Percentiles rank a stretch among this genome's conserved stretches.
These are phyloP conservation scores for Halesus radiatus DNA, from an alignment of 1,140 invertebrate genomes.

Conservation along the genomic window DNA sequence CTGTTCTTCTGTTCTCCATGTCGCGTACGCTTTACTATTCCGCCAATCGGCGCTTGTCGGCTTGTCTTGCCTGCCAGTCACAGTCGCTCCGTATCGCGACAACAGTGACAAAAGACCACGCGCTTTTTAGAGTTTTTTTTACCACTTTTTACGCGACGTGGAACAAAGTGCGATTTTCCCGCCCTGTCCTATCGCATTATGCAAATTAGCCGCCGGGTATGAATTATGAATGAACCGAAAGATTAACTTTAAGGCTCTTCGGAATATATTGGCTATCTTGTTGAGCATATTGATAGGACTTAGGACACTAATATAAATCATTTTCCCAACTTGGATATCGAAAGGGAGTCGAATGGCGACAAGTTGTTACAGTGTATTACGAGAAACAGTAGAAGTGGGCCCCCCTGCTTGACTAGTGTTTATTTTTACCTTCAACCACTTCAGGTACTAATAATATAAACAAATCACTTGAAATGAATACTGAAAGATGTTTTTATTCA, in stretches of 20 bases:
- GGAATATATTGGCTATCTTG: slow-evolving; percentile 37
- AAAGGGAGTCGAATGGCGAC: neutral
- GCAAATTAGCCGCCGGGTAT: slow-evolving; percentile 25
- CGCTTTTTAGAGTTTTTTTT: neutral
- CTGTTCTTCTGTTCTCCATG: neutral
- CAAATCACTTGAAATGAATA: too few species aligned
- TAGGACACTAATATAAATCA: slow-evolving; percentile 37
- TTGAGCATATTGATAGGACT: slow-evolving; percentile 36
- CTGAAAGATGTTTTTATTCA: too few species aligned
- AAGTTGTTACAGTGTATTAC: too few species aligned
- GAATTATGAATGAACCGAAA: slow-evolving; percentile 38
- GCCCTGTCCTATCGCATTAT: slow-evolving; percentile 31
- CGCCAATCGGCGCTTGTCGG: neutral
- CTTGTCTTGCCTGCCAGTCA: neutral
- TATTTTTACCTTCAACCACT: too few species aligned
- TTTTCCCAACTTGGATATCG: slow-evolving; percentile 1
- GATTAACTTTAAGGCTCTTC: slow-evolving; percentile 26
- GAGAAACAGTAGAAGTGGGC: too few species aligned
- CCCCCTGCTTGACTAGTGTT: too few species aligned
- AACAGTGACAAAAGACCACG: neutral
- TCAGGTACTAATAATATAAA: too few species aligned
- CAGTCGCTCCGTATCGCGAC: neutral
- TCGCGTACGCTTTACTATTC: neutral
- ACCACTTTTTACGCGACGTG: neutral
- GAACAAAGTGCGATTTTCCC: slow-evolving; percentile 29